Evolutionary conservation across 2,113 vertebrate species (phyloP).

Genomic region (Syngnathus scovelli): DNA sequence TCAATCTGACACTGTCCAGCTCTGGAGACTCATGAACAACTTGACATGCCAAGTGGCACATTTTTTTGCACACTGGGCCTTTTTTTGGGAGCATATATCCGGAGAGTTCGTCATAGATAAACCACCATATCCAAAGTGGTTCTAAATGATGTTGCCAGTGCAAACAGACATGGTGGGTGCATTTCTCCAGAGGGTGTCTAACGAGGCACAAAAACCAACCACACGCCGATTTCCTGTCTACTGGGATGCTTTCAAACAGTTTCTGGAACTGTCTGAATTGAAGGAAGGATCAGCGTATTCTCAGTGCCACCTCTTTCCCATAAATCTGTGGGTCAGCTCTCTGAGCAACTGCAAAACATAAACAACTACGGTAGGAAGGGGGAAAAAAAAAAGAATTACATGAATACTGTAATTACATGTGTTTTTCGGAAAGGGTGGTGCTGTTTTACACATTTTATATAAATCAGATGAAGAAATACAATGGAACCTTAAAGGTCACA

Average conservation of each 20-base stretch:
- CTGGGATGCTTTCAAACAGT: constrained; percentile 1
- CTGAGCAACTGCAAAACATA: constrained; percentile 11
- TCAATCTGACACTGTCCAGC: not conserved
- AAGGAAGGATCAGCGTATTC: not conserved
- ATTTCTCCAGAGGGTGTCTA: not conserved
- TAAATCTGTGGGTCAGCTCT: constrained; percentile 4
- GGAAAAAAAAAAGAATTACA: not conserved
- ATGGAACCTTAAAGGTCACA: not conserved
- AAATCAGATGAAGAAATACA: not conserved
- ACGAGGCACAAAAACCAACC: too few relatives aligned
- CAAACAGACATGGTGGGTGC: constrained; percentile 3
- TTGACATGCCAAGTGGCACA: not conserved
- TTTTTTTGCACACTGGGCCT: not conserved
- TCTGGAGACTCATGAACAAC: not conserved
- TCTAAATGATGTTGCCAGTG: not conserved
- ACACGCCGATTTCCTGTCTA: not conserved
- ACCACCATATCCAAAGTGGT: not conserved
- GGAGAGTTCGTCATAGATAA: not conserved
- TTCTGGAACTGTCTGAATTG: constrained; percentile 2
- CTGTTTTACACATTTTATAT: not conserved
- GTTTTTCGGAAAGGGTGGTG: not conserved
- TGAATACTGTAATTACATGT: not conserved
- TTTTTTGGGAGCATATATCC: constrained; percentile 1
- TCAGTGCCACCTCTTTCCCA: not conserved
- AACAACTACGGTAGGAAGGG: not conserved